Evolutionary conservation across 2,888 invertebrate genomes (phyloP), one percentile per base, ranked within the genome.

Genomic region (Apomyelois bistriatella): DNA sequence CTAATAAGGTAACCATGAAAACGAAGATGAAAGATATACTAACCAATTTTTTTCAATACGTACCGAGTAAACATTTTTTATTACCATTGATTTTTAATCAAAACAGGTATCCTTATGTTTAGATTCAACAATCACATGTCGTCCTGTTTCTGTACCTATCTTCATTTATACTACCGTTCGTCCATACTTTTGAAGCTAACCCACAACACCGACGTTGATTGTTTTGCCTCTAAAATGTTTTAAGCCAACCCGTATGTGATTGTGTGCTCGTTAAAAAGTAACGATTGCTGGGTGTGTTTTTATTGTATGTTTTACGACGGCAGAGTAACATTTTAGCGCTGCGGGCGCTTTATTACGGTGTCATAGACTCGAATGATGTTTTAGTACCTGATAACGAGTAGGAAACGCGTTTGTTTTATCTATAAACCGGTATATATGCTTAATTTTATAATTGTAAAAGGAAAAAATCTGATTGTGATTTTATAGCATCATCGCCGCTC

Each of bases 321-420:
- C 79, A 74, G 79, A 83, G 82, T 82, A 79, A 88, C 89, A 83
- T 86, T 89, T 89, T 88, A 89, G 89, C 87, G 85, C 83, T 89
- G 90, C 89, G 89, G 89, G 89, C 80, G 59, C 72, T 89, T 89
- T 88, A 88, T 83, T 76, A 70, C 81, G 68, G 76, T 82, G 81
- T 82, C 86, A 84, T 88, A 88, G 87, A 82, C 74, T 74, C 76
- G 70, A 76, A 75, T 76, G 73, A 74, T 74, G 81, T 80, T 87
- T 89, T 86, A 89, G 83, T 82, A 74, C 62, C 82, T 82, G 89
- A 89, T 89, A 89, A 88, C 85, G 76, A 83, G 76, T 80, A 61
- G 69, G 63, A 46, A 32, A 63, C 57, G 68, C 71, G 74, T 68
- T 60, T 61, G 57, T 57, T 62, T 72, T 80, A 74, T 81, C 74